Evolutionary conservation across 2,113 vertebrate species (phyloP).

Genomic region (Macaca mulatta): DNA sequence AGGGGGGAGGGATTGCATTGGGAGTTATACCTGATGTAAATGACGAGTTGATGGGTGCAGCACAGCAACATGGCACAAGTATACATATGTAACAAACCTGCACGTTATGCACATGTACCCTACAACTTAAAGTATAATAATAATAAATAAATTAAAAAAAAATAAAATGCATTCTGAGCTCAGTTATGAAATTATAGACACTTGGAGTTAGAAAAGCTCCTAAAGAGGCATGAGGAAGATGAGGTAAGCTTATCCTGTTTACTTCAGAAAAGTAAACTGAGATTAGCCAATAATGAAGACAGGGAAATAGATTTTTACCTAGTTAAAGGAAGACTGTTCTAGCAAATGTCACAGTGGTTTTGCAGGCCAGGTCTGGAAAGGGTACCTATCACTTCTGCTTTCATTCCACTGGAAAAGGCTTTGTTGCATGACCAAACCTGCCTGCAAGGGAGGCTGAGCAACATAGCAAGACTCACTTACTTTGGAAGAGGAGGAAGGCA

Average conservation of each 20-base stretch:
- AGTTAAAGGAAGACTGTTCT: background rate
- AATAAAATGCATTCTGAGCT: background rate
- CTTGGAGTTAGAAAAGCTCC: background rate
- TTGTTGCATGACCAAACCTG: background rate
- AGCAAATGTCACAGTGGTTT: background rate
- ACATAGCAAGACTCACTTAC: accelerated
- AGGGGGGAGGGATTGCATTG: too few relatives aligned
- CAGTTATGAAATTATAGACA: background rate
- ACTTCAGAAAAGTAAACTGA: background rate
- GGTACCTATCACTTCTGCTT: background rate
- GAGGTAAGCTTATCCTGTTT: background rate
- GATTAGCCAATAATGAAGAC: background rate
- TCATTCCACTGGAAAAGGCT: background rate
- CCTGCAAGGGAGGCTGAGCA: background rate
- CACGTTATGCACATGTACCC: too few relatives aligned
- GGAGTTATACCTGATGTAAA: too few relatives aligned
- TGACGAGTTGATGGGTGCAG: too few relatives aligned
- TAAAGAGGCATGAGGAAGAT: background rate
- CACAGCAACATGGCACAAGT: too few relatives aligned
- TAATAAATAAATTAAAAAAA: too few relatives aligned
- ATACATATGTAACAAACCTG: too few relatives aligned
- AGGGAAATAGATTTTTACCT: background rate
- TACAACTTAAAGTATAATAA: too few relatives aligned
- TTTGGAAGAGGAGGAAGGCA: background rate
- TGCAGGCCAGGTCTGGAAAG: background rate